Evolutionary conservation across 2,797 vertebrate genomes (phyloP).

Genomic region (Syngnathus rostellatus): DNA sequence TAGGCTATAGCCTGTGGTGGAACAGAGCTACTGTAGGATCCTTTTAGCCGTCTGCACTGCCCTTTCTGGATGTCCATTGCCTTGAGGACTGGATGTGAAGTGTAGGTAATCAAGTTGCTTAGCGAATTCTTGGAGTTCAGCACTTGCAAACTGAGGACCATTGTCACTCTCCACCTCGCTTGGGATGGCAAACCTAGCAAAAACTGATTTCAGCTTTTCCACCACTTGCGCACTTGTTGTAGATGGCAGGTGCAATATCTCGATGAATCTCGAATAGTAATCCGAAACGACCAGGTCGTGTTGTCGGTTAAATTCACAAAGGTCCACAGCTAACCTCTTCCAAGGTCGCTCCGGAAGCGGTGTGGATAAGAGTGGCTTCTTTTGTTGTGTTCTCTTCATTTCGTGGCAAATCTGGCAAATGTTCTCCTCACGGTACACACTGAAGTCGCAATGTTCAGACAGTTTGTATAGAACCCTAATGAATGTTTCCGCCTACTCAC

Average conservation of each 20-base stretch:
- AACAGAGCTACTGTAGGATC: neutral
- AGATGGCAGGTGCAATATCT: conserved; percentile 12
- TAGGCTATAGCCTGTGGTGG: too few species aligned
- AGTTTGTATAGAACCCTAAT: too few species aligned
- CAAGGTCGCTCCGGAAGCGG: conserved; percentile 12
- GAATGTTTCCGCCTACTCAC: too few species aligned
- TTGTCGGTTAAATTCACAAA: conserved; percentile 4
- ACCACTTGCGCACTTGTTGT: conserved; percentile 7
- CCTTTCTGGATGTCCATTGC: conserved; percentile 1
- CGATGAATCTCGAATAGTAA: conserved; percentile 9
- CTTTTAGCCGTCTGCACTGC: neutral
- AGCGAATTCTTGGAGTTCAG: neutral
- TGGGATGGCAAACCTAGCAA: neutral
- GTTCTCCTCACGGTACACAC: too few species aligned
- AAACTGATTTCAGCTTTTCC: neutral
- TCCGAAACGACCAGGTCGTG: conserved; percentile 9
- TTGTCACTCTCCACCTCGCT: neutral
- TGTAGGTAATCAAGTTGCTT: conserved; percentile 5
- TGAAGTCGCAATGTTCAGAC: too few species aligned
- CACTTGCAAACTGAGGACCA: too few species aligned
- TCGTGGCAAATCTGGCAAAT: too few species aligned
- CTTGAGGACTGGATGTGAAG: neutral
- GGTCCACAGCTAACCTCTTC: conserved; percentile 7
- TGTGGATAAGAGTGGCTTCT: conserved; percentile 1
- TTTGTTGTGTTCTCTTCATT: too few species aligned